Evolutionary conservation across 2,888 invertebrate species (phyloP), one percentile per base, ranked within the genome.

Genomic region (Platycnemis pennipes): DNA sequence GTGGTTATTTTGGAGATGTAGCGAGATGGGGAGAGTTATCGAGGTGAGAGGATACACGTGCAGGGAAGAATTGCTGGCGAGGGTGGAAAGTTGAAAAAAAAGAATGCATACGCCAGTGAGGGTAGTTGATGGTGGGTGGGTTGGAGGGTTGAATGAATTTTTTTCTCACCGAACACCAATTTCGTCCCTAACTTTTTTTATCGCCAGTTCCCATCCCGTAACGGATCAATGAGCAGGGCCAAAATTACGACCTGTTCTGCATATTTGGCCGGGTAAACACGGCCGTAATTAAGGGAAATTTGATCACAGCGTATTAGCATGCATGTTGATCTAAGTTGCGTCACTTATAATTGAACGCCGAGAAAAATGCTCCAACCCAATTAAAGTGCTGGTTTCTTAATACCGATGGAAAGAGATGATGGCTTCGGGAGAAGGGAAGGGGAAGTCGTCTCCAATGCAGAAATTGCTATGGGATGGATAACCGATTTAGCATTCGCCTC

Each of bases 221-320:
- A 77, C 8, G 77, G 77, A 77, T 77, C 77, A 77, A 77, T 77
- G 77, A 77, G 77, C 26, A 37, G 37, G 37, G 26, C 77, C 13
- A 37, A 77, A 77, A 77, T 77, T 77, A 77, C 77, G 77, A 77
- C 77, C 37, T 13, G 37, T 37, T 77, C 37, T 77, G 77, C 77
- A 77, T 77, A 77, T 77, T 37, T 26, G 37, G 26, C 37, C 77
- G 37, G 37, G 77, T 37, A 77, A 77, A 77, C 77, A 77, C 11
- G 77, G 37, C 77, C 26, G 77, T 77, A 77, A 77, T 77, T 77
- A 77, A 77, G 77, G 77, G 16, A 77, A 77, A 77, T 77, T 77
- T 77, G 77, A 77, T 77, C 77, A 77, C 2, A 26, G 37, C 4
- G 77, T 31, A 77, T 37, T 1, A 37, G 77, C 31, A 77, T 77